Evolutionary conservation across 2,888 invertebrate species (phyloP), one percentile per base, ranked within the genome.

Genomic region (Epinotia bilunana): DNA sequence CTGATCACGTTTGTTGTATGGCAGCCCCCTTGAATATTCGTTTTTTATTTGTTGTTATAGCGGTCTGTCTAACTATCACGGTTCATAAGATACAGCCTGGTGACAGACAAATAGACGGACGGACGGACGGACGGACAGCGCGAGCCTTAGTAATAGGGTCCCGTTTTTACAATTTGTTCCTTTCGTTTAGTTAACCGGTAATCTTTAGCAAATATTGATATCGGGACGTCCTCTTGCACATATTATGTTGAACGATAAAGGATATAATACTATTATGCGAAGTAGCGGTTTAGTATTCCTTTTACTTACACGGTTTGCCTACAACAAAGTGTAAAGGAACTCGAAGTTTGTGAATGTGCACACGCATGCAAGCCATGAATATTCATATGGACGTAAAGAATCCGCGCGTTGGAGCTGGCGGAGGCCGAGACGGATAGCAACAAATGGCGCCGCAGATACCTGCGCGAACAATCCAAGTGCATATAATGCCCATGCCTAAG

Each of bases 401-500:
- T 20, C 49, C 55, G 33, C 39, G 72, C 65, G 64, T 49, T 33
- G 65, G 71, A 74, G 61, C 65, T 60, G 68, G 73, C 49, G n/a
- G 53, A 16, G 53, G 4, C 53, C 53, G 72, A 58, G 60, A 77
- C 77, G 80, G 76, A 79, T 85, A 55, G 33, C 16, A 33, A 77
- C 85, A 86, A 86, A 88, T 87, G 87, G 86, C 84, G 80, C 74
- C 80, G 80, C 79, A 85, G 84, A 86, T 86, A 84, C 53, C 6
- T 5, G n/a, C 81, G 83, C 80, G 83, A 79, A 86, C 85, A 85
- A 86, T 86, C 87, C 86, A 86, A 88, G 86, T 85, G 87, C 87
- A 88, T 87, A 89, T 90, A 90, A 89, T 87, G 85, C 83, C 77
- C 78, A 77, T 74, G 83, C 86, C 86, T 88, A 88, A 87, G 85